Base-by-base conservation (phyloP, 2,888 invertebrate genomes). In the Drosophila anceps region DNA sequence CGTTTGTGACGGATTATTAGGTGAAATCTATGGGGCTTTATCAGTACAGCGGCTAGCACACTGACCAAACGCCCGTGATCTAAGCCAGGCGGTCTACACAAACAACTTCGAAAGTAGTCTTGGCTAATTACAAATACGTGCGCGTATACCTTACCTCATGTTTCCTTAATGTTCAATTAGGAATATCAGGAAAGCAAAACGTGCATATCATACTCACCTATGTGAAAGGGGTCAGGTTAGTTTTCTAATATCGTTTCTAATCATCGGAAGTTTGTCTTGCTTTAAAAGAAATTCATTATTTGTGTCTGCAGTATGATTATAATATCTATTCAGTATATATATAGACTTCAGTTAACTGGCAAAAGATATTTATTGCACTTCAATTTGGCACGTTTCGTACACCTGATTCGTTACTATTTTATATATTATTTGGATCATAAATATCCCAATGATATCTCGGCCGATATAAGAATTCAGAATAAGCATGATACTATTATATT, bases 1-100 rank as follows among this genome's bases (percentile, higher is more conserved):
- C 73, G 48, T 87, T 87, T 89, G 84, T 86, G 64, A 35, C 70
- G 74, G 64, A 69, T 74, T 74, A 67, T 53, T 61, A 3, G 65
- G 53, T 27, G 37, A 68, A 82, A 76, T 73, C 76, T 67, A 69
- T 13, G 58, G 48, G 71, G 81, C 58, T 76, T 89, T 87, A 84
- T 76, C 74, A 67, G 48, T 31, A 63, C 55, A 73, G 62, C 55
- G 50, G 18, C 48, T 35, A 43, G 72, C 51, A 57, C 44, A 60
- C 62, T 27, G 46, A 18, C 75, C 75, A 48, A 44, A 39, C 13
- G 50, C 61, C 27, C 31, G 65, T 55, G 62, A 72, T 69, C 73
- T 80, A 86, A 88, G 84, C 72, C 69, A 54, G 41, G 33, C 72
- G 70, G 68, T 67, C 27, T 48, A 67, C 74, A 74, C 61, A 79